Conservation (phyloP, 2,888 invertebrate genomes). For the Lasiommata megera region DNA sequence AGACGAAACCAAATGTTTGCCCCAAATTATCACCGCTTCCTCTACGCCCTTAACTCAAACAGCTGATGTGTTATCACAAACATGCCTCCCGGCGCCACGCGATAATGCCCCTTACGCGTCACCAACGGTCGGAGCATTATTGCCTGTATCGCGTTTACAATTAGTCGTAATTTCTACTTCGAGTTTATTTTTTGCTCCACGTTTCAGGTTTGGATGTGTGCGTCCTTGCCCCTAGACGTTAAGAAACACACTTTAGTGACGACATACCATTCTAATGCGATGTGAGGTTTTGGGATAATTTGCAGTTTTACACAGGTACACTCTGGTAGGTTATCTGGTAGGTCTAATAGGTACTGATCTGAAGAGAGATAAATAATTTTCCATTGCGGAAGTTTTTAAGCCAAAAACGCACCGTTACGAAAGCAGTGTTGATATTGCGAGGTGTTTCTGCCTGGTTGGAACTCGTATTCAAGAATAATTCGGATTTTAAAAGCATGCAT, state of each 20-base stretch:
- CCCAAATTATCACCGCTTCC: conserved; percentile 44
- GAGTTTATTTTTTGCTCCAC: conserved; percentile 46
- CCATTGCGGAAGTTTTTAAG: too few relatives aligned
- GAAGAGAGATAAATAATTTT: too few relatives aligned
- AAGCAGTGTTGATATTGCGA: too few relatives aligned
- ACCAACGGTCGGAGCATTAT: conserved; percentile 28
- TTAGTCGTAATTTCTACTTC: conserved; percentile 47
- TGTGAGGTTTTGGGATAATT: neutral
- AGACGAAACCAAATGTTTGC: conserved; percentile 38
- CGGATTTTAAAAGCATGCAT: too few relatives aligned
- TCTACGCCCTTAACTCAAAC: conserved; percentile 45
- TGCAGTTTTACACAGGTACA: neutral
- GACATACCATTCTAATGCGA: neutral
- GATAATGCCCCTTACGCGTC: conserved; percentile 14
- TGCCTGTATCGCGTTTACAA: conserved; percentile 34
- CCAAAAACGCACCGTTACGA: too few relatives aligned
- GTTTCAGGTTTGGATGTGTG: conserved; percentile 34
- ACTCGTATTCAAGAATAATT: too few relatives aligned
- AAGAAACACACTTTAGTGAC: neutral
- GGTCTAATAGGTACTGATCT: too few relatives aligned
- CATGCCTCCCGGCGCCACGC: conserved; percentile 19
- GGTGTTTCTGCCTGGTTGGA: too few relatives aligned
- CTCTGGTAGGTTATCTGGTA: too few relatives aligned
- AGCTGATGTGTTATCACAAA: conserved; percentile 50
- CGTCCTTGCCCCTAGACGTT: neutral